A percentile compares a stretch with the other conserved stretches of the same genome.
phyloP scores from a whole-genome alignment of 2,797 vertebrate genomes.

The Graptemys geographica region DNA sequence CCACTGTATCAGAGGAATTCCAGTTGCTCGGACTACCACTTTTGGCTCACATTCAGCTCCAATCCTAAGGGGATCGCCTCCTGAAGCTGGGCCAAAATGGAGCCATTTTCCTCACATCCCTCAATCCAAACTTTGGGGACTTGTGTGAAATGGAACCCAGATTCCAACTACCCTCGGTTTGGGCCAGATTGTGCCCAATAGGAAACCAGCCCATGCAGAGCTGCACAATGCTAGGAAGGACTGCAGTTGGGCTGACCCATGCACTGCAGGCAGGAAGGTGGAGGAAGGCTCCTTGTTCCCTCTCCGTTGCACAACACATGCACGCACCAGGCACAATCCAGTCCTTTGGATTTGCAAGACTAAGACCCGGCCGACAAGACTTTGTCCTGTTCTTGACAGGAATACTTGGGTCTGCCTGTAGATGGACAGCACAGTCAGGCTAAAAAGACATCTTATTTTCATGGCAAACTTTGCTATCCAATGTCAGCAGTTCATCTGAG shows the following conservation, averaged over 20 bases:
- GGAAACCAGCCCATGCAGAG: not conserved
- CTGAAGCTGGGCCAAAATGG: not conserved
- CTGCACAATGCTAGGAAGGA: not conserved
- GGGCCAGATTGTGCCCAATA: not conserved
- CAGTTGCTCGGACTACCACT: not conserved
- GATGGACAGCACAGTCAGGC: not conserved
- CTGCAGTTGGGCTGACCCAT: not conserved
- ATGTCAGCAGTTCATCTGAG: conserved; percentile 39
- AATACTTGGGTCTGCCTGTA: not conserved
- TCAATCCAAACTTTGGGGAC: not conserved
- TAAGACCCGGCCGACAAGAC: not conserved
- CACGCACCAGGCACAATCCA: fast-evolving
- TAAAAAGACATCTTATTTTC: not conserved
- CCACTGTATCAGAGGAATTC: not conserved
- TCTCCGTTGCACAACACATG: not conserved
- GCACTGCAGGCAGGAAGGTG: not conserved
- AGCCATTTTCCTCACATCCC: not conserved
- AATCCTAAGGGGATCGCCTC: not conserved
- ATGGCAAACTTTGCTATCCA: conserved; percentile 25
- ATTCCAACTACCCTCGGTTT: not conserved
- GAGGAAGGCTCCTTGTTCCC: not conserved
- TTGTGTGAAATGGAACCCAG: not conserved
- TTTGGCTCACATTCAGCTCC: not conserved
- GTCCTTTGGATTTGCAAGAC: not conserved
- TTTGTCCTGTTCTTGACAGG: not conserved